Evolutionary conservation across 1,140 invertebrate genomes (phyloP), one percentile per base, ranked within the genome.

Genomic region (Druon quercuslanigerum): DNA sequence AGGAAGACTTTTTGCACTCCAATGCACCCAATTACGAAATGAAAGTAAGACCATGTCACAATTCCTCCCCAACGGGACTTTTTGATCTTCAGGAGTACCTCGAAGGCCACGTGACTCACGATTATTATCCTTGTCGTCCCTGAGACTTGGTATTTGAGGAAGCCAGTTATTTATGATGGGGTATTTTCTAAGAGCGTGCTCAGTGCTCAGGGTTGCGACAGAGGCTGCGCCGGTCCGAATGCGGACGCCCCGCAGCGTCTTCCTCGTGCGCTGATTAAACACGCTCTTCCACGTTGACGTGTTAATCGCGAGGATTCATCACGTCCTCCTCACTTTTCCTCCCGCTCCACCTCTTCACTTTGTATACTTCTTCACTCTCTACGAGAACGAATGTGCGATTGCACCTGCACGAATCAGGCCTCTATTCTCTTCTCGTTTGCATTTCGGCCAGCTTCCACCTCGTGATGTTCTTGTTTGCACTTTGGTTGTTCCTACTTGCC

Each of bases 251-350:
- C 84, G 87, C 86, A 86, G 87, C 84, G 87, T 86, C 79, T 86
- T 87, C 87, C 83, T 84, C 86, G 82, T 85, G 82, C 84, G 83
- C 85, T 88, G 87, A 88, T 88, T 88, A 88, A 88, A 88, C 86
- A 88, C 86, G 86, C 83, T 88, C 87, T 87, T 87, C 87, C 86
- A 85, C 86, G 81, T 82, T 88, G 87, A 88, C 86, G 87, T 87
- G 86, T 88, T 88, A 88, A 88, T 88, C 87, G 87, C 82, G 79
- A 86, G 87, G 79, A 88, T 88, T 87, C 87, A 88, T 88, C 87
- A 87, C 86, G 83, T 85, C 81, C 85, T 85, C 77, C 83, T 84
- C 74, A 60, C 56, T 20, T 78, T 66, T 66, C 57, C 50, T 72
- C 54, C 25, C 72, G 76, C 74, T 75, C 46, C 51, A 33, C 20